These are phyloP conservation scores for Ia io DNA, from an alignment of 2,113 vertebrate species.

Conservation along the genomic window DNA sequence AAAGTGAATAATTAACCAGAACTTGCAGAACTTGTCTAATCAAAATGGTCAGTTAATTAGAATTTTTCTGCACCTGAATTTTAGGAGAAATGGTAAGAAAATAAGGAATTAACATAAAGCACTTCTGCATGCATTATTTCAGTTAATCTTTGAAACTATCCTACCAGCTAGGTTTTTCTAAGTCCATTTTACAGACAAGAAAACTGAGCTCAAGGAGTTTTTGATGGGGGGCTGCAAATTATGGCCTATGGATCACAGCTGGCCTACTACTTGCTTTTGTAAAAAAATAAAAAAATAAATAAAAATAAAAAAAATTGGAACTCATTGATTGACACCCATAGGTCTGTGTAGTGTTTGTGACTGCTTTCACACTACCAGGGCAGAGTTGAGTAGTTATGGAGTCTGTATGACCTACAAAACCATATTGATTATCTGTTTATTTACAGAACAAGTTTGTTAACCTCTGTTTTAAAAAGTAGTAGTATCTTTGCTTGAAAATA, in stretches of 20 bases:
- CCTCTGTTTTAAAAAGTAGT: neutral
- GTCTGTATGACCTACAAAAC: neutral
- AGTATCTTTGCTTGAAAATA: neutral
- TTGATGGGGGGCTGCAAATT: neutral
- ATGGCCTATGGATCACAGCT: neutral
- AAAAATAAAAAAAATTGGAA: neutral
- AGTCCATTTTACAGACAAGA: neutral
- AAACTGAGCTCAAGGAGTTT: neutral
- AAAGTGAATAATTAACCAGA: slow-evolving; percentile 10
- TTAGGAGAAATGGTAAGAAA: neutral
- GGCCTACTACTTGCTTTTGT: neutral
- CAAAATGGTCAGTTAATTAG: neutral
- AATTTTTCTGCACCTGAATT: slow-evolving; percentile 20
- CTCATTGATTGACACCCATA: accelerated
- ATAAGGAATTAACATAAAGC: neutral
- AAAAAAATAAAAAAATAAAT: neutral
- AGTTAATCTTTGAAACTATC: neutral
- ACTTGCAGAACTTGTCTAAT: neutral
- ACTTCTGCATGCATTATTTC: neutral
- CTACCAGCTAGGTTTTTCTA: neutral
- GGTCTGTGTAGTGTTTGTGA: too few relatives aligned
- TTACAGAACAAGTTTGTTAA: neutral
- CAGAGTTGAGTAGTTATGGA: neutral
- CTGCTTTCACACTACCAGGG: neutral
- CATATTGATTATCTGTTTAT: neutral